These are phyloP conservation scores for Tachysurus fulvidraco DNA, from an alignment of 2,113 vertebrate species.

Conservation along the genomic window DNA sequence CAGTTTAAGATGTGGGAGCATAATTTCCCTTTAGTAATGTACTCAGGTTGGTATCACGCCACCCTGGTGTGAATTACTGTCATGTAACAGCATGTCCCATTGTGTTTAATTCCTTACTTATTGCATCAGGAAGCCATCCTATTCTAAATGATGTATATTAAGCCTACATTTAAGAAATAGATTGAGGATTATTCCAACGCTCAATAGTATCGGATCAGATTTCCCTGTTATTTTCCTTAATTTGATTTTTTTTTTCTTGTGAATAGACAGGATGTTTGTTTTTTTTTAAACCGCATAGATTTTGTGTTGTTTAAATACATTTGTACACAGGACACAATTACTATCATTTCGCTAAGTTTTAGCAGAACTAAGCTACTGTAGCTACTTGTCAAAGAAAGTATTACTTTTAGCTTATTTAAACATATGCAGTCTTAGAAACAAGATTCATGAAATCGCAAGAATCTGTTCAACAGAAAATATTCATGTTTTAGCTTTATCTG, in stretches of 20 bases:
- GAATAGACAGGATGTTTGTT: not conserved
- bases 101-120: not conserved
- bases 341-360: not conserved
- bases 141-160: not conserved
- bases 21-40: not conserved
- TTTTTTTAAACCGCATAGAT: not conserved
- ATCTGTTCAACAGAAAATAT: no score
- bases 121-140: not conserved
- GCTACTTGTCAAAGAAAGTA: no score
- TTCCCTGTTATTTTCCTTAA: not conserved
- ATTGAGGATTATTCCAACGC: not conserved
- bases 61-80: not conserved
- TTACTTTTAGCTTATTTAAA: no score
- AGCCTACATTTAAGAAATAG: not conserved
- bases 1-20: not conserved
- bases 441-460: no score
- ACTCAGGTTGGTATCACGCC: not conserved
- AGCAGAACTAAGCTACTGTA: not conserved
- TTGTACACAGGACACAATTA: not conserved
- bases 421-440: no score
- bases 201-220: not conserved
- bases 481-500: no score
- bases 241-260: not conserved
- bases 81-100: not conserved
- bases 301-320: not conserved